Percentiles rank a stretch among this genome's conserved stretches.
Conservation (phyloP, 2,113 vertebrate species). For the Macquaria australasica region DNA sequence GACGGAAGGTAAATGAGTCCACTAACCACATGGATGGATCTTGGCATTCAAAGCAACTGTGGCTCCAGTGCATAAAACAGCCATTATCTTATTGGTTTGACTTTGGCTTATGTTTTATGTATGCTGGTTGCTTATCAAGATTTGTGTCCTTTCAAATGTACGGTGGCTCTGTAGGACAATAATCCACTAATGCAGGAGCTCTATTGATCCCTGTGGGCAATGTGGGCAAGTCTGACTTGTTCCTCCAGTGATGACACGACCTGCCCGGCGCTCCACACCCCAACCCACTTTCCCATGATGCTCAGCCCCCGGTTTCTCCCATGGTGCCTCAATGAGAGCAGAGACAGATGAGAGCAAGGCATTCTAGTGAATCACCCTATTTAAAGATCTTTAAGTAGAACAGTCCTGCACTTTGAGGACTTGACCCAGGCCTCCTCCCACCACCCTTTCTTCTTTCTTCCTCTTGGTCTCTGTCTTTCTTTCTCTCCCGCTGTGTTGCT, state of each 20-base stretch:
- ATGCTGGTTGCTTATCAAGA: slow-evolving; percentile 21
- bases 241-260: slow-evolving; percentile 20
- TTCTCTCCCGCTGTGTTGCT: slow-evolving; percentile 23
- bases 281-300: slow-evolving; percentile 66
- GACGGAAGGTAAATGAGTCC: slow-evolving; percentile 63
- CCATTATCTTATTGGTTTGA: slow-evolving; percentile 42
- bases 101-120: slow-evolving; percentile 50
- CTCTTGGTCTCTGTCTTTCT: slow-evolving; percentile 32
- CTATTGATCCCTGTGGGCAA: slow-evolving; percentile 26
- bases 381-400: slow-evolving; percentile 83
- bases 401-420: slow-evolving; percentile 77
- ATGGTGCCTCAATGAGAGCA: slow-evolving; percentile 50
- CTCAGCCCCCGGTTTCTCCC: slow-evolving; percentile 52
- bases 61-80: slow-evolving; percentile 19
- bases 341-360: slow-evolving; percentile 69
- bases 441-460: slow-evolving; percentile 34
- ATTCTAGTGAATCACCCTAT: slow-evolving; percentile 77
- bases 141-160: slow-evolving; percentile 32
- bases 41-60: slow-evolving; percentile 37
- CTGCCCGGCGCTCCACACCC: slow-evolving; percentile 30
- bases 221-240: slow-evolving; percentile 2
- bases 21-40: slow-evolving; percentile 47
- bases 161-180: slow-evolving; percentile 7
- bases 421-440: slow-evolving; percentile 62
- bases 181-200: slow-evolving; percentile 31